Percentiles rank a stretch among this genome's conserved stretches.
These are phyloP conservation scores for Ascaphus truei DNA, from an alignment of 2,113 vertebrate genomes.

Conservation along the genomic window DNA sequence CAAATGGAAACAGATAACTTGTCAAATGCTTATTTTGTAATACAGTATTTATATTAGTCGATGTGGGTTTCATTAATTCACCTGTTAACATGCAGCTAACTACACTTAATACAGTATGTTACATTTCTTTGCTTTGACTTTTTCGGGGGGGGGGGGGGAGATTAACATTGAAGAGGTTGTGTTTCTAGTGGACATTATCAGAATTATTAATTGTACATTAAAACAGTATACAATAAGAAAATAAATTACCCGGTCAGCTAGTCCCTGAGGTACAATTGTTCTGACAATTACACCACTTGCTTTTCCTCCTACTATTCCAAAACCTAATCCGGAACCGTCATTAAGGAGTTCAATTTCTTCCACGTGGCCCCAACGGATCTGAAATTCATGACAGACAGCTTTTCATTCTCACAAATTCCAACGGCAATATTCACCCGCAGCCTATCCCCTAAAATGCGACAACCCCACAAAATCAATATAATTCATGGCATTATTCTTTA, in stretches of 20 bases:
- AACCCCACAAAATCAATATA: background rate
- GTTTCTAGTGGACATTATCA: no score
- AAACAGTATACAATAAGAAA: constrained; percentile 39
- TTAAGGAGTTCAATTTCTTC: constrained; percentile 91
- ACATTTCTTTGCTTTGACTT: no score
- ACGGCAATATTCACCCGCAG: background rate
- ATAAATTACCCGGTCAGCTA: constrained; percentile 82
- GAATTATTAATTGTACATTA: background rate
- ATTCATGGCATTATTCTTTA: background rate
- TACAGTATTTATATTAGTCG: no score
- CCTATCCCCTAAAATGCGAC: background rate
- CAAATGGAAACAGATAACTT: no score
- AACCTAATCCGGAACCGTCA: constrained; percentile 91
- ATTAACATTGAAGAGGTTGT: no score
- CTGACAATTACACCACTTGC: constrained; percentile 84
- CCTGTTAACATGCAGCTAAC: no score
- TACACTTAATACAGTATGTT: no score
- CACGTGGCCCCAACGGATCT: constrained; percentile 81
- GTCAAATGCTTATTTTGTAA: no score
- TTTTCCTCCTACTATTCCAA: constrained; percentile 94
- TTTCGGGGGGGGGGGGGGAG: no score
- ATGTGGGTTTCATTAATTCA: no score
- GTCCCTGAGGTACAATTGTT: constrained; percentile 82
- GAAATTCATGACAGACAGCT: constrained; percentile 43
- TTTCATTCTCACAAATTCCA: constrained; percentile 31